A percentile compares a stretch with the other conserved stretches of the same genome.
phyloP scores from a whole-genome alignment of 2,113 vertebrate species.

The Marmota flaviventris region DNA sequence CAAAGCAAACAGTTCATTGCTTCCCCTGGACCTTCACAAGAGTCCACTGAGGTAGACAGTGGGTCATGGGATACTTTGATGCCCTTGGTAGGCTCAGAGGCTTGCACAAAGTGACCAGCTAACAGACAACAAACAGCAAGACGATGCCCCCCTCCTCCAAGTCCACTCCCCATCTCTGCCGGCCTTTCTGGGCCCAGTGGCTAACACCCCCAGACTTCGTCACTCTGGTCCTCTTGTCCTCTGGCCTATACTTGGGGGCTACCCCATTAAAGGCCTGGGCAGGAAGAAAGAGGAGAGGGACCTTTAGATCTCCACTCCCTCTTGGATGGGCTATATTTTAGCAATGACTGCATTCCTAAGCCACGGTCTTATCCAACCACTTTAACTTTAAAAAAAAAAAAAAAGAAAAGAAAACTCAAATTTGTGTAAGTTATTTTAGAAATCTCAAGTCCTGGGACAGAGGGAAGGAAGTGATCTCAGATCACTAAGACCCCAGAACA shows the following conservation, averaged over 20 bases:
- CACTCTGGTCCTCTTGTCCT: not conserved
- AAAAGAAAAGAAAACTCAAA: not conserved
- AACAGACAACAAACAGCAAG: not conserved
- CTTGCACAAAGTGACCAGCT: not conserved
- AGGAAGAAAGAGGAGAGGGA: not conserved
- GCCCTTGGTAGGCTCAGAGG: not conserved
- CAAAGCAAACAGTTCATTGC: not conserved
- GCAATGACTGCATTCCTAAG: not conserved
- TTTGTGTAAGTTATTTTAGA: not conserved
- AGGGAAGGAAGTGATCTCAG: not conserved
- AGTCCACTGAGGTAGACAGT: not conserved
- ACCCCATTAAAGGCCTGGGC: not conserved
- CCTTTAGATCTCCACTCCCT: accelerated
- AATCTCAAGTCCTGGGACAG: slow-evolving; percentile 24
- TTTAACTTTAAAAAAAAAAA: not conserved
- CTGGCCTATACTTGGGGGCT: not conserved
- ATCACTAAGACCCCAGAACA: not conserved
- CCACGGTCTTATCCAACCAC: not conserved
- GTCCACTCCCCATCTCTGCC: not conserved
- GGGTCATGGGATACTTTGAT: too few species aligned
- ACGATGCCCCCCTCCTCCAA: not conserved
- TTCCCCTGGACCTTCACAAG: accelerated
- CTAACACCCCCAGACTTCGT: not conserved
- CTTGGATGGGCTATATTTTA: not conserved
- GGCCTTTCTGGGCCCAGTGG: not conserved